Evolutionary conservation across 2,113 vertebrate species (phyloP).

Genomic region (Phyllostomus discolor): DNA sequence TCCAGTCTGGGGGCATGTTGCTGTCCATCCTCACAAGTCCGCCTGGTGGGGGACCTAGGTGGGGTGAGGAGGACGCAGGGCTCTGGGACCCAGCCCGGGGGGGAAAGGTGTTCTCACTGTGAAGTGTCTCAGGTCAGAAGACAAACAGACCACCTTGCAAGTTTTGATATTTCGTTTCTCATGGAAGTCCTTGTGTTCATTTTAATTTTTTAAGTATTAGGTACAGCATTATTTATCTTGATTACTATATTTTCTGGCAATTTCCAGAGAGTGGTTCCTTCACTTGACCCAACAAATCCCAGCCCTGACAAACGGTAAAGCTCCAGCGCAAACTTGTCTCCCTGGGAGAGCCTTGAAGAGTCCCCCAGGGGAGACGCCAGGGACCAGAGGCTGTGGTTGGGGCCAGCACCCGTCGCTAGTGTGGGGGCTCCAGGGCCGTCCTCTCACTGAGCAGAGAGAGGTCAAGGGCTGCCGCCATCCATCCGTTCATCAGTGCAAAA

Average conservation of each 20-base stretch:
- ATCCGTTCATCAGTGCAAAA: not conserved
- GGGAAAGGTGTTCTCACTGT: accelerated
- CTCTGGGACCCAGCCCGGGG: not conserved
- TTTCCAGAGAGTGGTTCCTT: not conserved
- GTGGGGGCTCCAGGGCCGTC: not conserved
- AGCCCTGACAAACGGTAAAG: not conserved
- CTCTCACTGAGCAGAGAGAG: not conserved
- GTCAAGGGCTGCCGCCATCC: not conserved
- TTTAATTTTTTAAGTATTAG: not conserved
- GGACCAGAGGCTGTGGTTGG: not conserved
- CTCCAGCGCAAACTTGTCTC: not conserved
- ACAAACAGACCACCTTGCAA: not conserved
- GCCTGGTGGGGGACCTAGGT: accelerated
- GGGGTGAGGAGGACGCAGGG: accelerated
- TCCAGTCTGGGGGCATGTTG: accelerated
- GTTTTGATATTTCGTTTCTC: not conserved
- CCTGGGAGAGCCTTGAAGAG: not conserved
- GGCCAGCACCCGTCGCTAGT: not conserved
- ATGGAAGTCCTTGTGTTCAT: not conserved
- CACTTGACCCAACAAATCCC: not conserved
- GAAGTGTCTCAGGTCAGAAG: not conserved
- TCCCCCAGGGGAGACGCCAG: not conserved
- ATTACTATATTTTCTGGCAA: not conserved
- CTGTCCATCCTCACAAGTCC: not conserved
- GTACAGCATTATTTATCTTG: not conserved